phyloP scores from a whole-genome alignment of 2,888 invertebrate genomes.

The Drosophila antonietae region DNA sequence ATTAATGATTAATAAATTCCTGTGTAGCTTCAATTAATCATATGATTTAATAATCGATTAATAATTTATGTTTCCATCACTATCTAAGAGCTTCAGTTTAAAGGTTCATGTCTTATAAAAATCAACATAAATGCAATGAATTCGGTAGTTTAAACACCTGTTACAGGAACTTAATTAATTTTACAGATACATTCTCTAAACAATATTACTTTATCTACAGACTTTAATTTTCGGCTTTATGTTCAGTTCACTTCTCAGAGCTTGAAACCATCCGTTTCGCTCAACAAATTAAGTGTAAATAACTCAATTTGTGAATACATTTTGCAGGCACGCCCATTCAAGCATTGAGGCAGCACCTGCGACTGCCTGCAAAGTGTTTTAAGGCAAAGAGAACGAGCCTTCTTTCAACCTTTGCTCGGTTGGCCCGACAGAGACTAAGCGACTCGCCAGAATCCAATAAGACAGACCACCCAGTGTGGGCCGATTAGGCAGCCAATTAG shows the following conservation, averaged over 20 bases:
- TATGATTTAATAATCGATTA: too few relatives aligned
- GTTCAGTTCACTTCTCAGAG: background rate
- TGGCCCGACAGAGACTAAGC: conserved; percentile 19
- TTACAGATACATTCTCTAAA: background rate
- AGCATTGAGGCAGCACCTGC: background rate
- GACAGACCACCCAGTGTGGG: conserved; percentile 30
- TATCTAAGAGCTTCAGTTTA: too few relatives aligned
- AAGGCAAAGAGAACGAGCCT: conserved; percentile 29
- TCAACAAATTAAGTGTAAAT: conserved; percentile 54
- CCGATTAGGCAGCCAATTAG: conserved; percentile 63
- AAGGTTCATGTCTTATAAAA: too few relatives aligned
- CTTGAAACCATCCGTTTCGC: conserved; percentile 29
- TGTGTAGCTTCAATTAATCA: too few relatives aligned
- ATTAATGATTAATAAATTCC: too few relatives aligned
- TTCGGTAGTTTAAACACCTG: background rate
- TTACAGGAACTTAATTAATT: background rate
- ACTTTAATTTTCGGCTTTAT: conserved; percentile 11
- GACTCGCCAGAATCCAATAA: conserved; percentile 37
- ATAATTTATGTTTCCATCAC: too few relatives aligned
- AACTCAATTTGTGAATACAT: conserved; percentile 59
- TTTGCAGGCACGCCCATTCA: conserved; percentile 19
- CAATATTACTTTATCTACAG: background rate
- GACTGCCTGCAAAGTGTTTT: conserved; percentile 10
- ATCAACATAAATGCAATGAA: background rate
- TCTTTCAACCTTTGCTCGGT: conserved; percentile 54